Percentiles rank a stretch among this genome's conserved stretches.
phyloP scores from a whole-genome alignment of 2,113 vertebrate species.

The Psilopsiagon aurifrons region DNA sequence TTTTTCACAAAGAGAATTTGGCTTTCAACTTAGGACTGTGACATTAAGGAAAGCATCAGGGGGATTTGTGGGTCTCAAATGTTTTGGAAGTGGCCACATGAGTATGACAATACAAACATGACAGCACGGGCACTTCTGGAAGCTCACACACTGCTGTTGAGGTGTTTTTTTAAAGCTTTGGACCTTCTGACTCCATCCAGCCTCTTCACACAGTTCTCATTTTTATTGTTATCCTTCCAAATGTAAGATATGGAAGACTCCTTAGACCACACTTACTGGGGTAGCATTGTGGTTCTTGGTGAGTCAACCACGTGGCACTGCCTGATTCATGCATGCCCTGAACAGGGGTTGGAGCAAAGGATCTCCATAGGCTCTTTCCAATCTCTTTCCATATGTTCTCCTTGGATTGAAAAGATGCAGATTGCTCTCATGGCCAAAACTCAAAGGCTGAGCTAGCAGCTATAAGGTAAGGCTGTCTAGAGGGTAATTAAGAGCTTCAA shows the following conservation, averaged over 20 bases:
- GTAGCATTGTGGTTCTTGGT: neutral
- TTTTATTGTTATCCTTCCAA: neutral
- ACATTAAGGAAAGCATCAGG: neutral
- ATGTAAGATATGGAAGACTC: neutral
- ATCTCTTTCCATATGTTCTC: neutral
- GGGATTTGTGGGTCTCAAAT: neutral
- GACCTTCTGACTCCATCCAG: neutral
- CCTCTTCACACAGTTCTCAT: neutral
- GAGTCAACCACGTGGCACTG: rapidly evolving
- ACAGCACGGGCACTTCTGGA: neutral
- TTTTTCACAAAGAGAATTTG: neutral
- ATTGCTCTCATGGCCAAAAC: neutral
- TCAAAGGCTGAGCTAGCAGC: neutral
- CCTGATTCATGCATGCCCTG: neutral
- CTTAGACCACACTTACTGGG: too few relatives aligned
- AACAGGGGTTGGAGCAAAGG: neutral
- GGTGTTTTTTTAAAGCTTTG: neutral
- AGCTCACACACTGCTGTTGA: neutral
- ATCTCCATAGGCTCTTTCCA: neutral
- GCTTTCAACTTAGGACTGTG: neutral
- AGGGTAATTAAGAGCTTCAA: neutral
- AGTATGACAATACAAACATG: rapidly evolving
- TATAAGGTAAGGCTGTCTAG: neutral
- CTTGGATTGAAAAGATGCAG: neutral
- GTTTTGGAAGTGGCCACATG: neutral